Conservation (phyloP, 2,888 invertebrate genomes). For the Pammene aurita region DNA sequence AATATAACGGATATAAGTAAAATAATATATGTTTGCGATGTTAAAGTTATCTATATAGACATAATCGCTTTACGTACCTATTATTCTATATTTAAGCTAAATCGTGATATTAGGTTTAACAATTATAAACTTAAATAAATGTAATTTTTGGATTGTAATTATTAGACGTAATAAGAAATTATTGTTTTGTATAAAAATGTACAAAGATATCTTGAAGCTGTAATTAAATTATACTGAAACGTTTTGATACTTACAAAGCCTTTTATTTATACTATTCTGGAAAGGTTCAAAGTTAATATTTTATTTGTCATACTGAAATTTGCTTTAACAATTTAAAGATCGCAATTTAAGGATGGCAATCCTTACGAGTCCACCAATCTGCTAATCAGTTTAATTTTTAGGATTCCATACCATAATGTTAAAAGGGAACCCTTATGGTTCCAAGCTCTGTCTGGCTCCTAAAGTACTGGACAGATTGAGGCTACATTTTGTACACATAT, state of each 20-base stretch:
- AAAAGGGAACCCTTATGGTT: too few species aligned
- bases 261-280: conserved; percentile 55
- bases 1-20: conserved; percentile 53
- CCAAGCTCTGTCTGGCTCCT: too few species aligned
- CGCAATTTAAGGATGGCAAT: too few species aligned
- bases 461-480: too few species aligned
- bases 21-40: conserved; percentile 66
- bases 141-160: conserved; percentile 83
- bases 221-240: conserved; percentile 82
- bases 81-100: conserved; percentile 79
- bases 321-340: too few species aligned
- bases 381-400: too few species aligned
- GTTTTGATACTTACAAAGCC: conserved; percentile 78
- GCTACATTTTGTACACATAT: too few species aligned
- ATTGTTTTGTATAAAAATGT: conserved; percentile 83
- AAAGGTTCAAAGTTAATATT: neutral
- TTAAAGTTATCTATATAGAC: conserved; percentile 70
- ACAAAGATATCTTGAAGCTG: conserved; percentile 80
- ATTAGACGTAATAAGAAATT: conserved; percentile 78
- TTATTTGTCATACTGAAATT: too few species aligned
- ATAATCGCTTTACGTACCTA: conserved; percentile 74
- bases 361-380: too few species aligned
- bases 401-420: too few species aligned
- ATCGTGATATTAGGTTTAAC: conserved; percentile 83
- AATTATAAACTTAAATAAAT: conserved; percentile 81